These are phyloP conservation scores for Xestia xanthographa DNA, from an alignment of 2,888 invertebrate species.

Conservation along the genomic window DNA sequence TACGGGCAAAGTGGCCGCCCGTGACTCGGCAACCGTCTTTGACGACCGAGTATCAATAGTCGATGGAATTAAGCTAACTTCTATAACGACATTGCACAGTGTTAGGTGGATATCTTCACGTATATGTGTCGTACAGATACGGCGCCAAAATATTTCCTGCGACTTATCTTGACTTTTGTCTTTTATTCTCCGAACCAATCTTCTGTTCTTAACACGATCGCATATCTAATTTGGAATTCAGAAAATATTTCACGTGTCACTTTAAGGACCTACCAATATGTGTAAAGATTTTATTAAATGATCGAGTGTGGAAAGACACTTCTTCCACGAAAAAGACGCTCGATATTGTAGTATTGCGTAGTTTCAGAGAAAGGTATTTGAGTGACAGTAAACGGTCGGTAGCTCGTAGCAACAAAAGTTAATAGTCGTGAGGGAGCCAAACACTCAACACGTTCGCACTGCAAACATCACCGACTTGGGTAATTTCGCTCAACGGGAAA, in stretches of 20 bases:
- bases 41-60: conserved; percentile 7
- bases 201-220: conserved; percentile 29
- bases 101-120: neutral
- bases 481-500: conserved; percentile 76
- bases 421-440: conserved; percentile 76
- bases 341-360: conserved; percentile 23
- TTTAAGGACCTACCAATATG: conserved; percentile 17
- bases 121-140: neutral
- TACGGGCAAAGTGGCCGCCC: conserved; percentile 26
- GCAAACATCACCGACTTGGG: conserved; percentile 77
- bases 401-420: conserved; percentile 71
- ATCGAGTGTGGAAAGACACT: neutral
- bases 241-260: conserved; percentile 19
- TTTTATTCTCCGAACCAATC: conserved; percentile 33
- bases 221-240: conserved; percentile 43
- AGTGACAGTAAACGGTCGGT: conserved; percentile 65
- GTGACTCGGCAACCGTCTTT: conserved; percentile 18
- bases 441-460: conserved; percentile 79
- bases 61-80: conserved; percentile 11
- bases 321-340: conserved; percentile 2
- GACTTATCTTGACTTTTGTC: conserved; percentile 37
- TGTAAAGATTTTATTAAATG: conserved; percentile 33
- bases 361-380: conserved; percentile 31
- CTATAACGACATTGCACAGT: conserved; percentile 3
- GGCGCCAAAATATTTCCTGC: conserved; percentile 1